Evolutionary conservation across 2,888 invertebrate genomes (phyloP), one percentile per base, ranked within the genome.

Genomic region (Drosophila emarginata): DNA sequence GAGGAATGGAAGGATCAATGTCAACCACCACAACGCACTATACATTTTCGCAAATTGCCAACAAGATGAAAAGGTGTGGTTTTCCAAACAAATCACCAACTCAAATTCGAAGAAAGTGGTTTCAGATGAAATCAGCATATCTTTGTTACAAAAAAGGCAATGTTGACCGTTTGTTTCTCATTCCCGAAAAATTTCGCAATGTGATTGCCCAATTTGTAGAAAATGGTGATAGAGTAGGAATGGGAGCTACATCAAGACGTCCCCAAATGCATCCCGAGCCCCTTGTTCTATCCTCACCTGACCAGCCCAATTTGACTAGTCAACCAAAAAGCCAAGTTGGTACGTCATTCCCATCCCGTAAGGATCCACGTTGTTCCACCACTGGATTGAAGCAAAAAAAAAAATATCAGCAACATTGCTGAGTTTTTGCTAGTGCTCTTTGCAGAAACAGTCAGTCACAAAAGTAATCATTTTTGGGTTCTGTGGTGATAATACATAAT

Each of bases 51-150:
- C 89, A 89, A 67, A 90, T 90, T 26, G 90, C 90, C 0, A 88
- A 78, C 26, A 87, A 84, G 71, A 90, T 90, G 90, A 87, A 79
- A 64, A 87, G 79, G 14, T 74, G 77, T 23, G 90, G 90, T 28
- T 89, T 87, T 40, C 87, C 89, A 3, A 90, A 90, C 59, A 90
- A 90, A 66, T 83, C 90, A 1, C 87, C 90, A 1, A 88, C 90
- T 0, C 90, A 90, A 73, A 88, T 90, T 5, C 74, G 90, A 26
- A 72, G 90, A 4, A 90, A 90, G 40, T 90, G 90, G 90, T 90
- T 90, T 62, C 90, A 90, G 72, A 90, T 90, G 90, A 90, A 90
- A 60, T 90, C 90, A 0, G 90, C 90, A 0, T 90, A 90, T 59
- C 76, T 90, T 0, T 90, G 90, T 45, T 90, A 80, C 36, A 90